Percentiles rank a stretch among this genome's conserved stretches.
Evolutionary conservation across 2,888 invertebrate genomes (phyloP).

Genomic region (Napeogenes inachia): DNA sequence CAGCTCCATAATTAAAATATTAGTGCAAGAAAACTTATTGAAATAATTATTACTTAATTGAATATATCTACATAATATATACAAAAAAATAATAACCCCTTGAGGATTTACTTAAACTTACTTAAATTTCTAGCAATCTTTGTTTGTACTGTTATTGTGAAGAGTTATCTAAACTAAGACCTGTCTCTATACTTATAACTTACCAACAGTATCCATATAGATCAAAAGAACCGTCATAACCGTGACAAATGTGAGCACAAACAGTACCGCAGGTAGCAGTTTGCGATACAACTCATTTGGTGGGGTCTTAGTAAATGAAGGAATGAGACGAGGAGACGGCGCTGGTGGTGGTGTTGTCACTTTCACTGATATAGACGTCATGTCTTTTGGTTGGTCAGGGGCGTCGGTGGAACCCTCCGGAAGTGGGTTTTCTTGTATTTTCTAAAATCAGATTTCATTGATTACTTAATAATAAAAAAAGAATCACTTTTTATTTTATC

Average conservation of each 20-base stretch:
- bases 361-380: constrained; percentile 31
- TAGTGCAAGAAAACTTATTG: too few species aligned
- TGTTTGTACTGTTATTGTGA: too few species aligned
- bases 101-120: too few species aligned
- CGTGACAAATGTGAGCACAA: constrained; percentile 86
- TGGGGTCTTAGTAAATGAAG: constrained; percentile 58
- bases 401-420: constrained; percentile 30
- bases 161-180: too few species aligned
- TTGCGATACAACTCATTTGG: constrained; percentile 69
- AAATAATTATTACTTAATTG: too few species aligned
- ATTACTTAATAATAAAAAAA: too few species aligned
- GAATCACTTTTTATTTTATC: too few species aligned
- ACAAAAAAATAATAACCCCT: too few species aligned
- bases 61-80: too few species aligned
- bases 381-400: constrained; percentile 42
- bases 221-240: constrained; percentile 87
- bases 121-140: too few species aligned
- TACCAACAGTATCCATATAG: constrained; percentile 89
- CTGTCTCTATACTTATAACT: constrained; percentile 38
- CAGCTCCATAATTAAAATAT: too few species aligned
- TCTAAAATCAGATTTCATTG: constrained; percentile 38
- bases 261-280: constrained; percentile 83
- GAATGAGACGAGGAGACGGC: constrained; percentile 44
- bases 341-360: constrained; percentile 32
- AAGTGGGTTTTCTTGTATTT: constrained; percentile 47